Evolutionary conservation across 2,888 invertebrate genomes (phyloP).

Genomic region (Sipha maydis): DNA sequence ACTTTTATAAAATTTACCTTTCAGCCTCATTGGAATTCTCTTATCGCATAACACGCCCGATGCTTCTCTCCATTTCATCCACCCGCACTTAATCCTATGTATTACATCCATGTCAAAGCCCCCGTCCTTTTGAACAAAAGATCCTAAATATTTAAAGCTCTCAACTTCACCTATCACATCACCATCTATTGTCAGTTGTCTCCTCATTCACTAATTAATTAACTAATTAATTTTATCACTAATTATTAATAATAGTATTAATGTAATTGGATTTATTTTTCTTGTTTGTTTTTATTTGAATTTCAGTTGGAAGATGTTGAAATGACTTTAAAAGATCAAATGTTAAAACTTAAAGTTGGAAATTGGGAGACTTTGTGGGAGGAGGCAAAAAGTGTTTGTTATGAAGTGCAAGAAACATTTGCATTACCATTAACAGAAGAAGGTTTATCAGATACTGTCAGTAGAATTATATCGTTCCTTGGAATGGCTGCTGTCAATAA

Average conservation of each 20-base stretch:
- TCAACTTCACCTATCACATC: no score
- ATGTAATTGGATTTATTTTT: constrained; percentile 23
- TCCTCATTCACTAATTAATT: no score
- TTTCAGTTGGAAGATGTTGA: constrained; percentile 88
- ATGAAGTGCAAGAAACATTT: constrained; percentile 92
- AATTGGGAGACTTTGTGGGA: constrained; percentile 87
- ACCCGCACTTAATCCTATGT: no score
- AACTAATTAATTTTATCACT: no score
- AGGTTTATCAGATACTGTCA: constrained; percentile 84
- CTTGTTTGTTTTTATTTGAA: background rate
- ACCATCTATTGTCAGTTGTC: no score
- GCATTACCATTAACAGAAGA: constrained; percentile 80
- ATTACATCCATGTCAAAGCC: no score
- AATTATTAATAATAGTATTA: background rate
- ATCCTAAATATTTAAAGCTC: no score
- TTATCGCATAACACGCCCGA: no score
- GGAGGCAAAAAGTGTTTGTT: constrained; percentile 72
- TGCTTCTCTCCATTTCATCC: no score
- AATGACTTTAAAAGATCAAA: constrained; percentile 84
- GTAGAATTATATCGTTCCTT: constrained; percentile 82
- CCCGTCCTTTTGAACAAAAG: no score
- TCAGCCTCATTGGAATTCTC: no score
- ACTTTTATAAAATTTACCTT: no score
- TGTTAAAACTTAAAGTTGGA: constrained; percentile 80
- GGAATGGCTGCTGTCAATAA: constrained; percentile 88